These are phyloP conservation scores for Synanthedon vespiformis DNA, from an alignment of 2,888 invertebrate species.

Conservation along the genomic window DNA sequence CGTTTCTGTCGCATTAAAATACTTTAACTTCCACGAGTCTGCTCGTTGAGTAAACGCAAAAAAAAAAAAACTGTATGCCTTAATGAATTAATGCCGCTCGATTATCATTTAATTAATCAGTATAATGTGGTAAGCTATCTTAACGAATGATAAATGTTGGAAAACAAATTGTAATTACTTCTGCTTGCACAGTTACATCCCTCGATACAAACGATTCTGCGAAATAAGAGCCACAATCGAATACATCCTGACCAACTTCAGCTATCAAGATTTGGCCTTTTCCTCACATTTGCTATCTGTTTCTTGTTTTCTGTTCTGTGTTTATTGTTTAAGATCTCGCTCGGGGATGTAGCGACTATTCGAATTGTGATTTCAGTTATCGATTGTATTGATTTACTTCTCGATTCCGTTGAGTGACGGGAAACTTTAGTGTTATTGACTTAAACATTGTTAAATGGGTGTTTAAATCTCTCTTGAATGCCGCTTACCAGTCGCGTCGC, in stretches of 20 bases:
- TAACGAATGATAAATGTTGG: slow-evolving; percentile 27
- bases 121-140: slow-evolving; percentile 31
- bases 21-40: slow-evolving; percentile 10
- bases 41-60: slow-evolving; percentile 17
- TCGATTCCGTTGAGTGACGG: background rate
- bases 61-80: slow-evolving; percentile 24
- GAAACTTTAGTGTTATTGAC: background rate
- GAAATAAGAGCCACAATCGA: slow-evolving; percentile 4
- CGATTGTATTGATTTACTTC: slow-evolving; percentile 6
- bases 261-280: slow-evolving; percentile 32
- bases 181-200: background rate
- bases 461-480: background rate
- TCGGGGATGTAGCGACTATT: slow-evolving; percentile 13
- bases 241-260: background rate
- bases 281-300: slow-evolving; percentile 19
- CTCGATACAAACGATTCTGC: background rate
- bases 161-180: slow-evolving; percentile 39
- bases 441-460: background rate
- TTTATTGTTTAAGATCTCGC: slow-evolving; percentile 34
- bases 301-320: slow-evolving; percentile 27
- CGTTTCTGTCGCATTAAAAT: background rate
- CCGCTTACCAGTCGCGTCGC: background rate
- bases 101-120: slow-evolving; percentile 53
- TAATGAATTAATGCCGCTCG: slow-evolving; percentile 34
- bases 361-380: slow-evolving; percentile 6